phyloP scores from a whole-genome alignment of 2,797 vertebrate species.

The Tachyglossus aculeatus region DNA sequence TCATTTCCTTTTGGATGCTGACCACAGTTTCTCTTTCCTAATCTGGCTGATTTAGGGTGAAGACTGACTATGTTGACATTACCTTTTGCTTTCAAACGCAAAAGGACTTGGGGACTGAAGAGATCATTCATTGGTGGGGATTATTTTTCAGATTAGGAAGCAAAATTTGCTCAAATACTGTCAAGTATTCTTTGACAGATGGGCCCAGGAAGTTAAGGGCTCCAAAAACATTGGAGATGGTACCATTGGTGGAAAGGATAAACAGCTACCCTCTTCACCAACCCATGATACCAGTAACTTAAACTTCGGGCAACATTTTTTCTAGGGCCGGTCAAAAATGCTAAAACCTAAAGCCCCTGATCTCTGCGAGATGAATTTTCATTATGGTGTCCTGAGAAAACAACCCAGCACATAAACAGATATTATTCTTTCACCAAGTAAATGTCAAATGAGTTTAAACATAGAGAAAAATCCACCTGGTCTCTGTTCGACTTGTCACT shows the following conservation, averaged over 20 bases:
- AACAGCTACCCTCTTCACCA: no score
- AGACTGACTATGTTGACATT: background rate
- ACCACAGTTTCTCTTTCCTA: background rate
- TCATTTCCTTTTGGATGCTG: background rate
- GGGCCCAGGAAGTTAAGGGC: no score
- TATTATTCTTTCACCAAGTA: background rate
- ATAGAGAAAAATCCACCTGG: background rate
- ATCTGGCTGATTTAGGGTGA: no score
- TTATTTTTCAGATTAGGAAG: constrained; percentile 12
- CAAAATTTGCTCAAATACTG: background rate
- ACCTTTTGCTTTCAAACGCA: background rate
- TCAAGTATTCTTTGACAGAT: background rate
- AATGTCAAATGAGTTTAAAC: constrained; percentile 8
- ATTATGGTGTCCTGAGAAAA: background rate
- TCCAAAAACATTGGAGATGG: no score
- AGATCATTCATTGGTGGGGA: background rate
- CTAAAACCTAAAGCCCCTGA: constrained; percentile 8
- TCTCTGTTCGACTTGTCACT: constrained; percentile 12
- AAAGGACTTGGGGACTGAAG: background rate
- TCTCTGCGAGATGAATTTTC: background rate
- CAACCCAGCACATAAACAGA: background rate
- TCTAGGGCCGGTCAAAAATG: background rate
- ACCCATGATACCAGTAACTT: no score
- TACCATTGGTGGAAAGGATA: no score
- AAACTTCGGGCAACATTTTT: no score